These are phyloP conservation scores for Scatophagus argus DNA, from an alignment of 2,113 vertebrate species.

Conservation along the genomic window DNA sequence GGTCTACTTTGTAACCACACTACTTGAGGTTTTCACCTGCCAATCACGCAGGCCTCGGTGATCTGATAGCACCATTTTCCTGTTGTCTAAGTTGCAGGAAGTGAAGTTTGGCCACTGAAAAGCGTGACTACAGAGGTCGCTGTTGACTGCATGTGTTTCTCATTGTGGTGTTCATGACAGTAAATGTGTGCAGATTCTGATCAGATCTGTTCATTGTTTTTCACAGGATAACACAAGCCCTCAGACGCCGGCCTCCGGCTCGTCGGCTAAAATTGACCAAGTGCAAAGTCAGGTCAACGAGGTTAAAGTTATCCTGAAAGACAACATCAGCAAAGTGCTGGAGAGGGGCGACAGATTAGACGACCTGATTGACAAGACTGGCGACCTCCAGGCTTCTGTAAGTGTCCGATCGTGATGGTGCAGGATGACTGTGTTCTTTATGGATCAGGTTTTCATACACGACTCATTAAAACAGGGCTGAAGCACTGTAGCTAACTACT, in stretches of 20 bases:
- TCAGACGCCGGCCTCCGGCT: slow-evolving; percentile 48
- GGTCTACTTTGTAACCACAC: not conserved
- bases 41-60: slow-evolving; percentile 15
- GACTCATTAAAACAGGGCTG: too few species aligned
- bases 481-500: too few species aligned
- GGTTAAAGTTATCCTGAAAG: slow-evolving; percentile 86
- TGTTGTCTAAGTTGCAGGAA: slow-evolving; percentile 47
- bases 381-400: slow-evolving; percentile 85
- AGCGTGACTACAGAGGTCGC: not conserved
- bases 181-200: not conserved
- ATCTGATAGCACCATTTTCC: slow-evolving; percentile 30
- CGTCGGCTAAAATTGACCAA: slow-evolving; percentile 66
- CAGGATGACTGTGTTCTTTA: too few species aligned
- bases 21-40: slow-evolving; percentile 20
- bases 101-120: slow-evolving; percentile 2
- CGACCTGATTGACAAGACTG: slow-evolving; percentile 81
- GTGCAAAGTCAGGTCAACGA: slow-evolving; percentile 87
- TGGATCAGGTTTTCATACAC: too few species aligned
- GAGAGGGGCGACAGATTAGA: slow-evolving; percentile 85
- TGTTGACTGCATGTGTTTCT: not conserved
- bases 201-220: not conserved
- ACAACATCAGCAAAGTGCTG: slow-evolving; percentile 89
- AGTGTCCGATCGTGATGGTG: slow-evolving; percentile 41
- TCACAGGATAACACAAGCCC: slow-evolving; percentile 72
- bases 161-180: not conserved